Conservation (phyloP, 1,140 invertebrate genomes). For the Hestina assimilis region DNA sequence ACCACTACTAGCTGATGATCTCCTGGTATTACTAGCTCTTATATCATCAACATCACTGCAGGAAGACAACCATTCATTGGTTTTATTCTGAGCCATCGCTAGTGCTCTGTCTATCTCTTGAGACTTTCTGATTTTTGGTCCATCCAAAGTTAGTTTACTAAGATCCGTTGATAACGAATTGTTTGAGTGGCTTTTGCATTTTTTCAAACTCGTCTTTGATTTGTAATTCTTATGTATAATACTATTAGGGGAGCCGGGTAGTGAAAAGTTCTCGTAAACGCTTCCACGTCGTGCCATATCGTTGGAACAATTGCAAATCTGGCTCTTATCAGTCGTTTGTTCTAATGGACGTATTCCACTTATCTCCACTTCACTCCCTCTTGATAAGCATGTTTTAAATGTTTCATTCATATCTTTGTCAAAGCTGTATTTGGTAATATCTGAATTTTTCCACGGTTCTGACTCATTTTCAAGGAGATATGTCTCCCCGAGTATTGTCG, state of each 20-base stretch:
- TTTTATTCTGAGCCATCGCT: slow-evolving; percentile 59
- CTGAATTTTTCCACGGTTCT: slow-evolving; percentile 33
- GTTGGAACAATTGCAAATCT: slow-evolving; percentile 9
- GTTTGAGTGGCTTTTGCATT: slow-evolving; percentile 21
- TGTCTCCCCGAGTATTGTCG: slow-evolving; percentile 59
- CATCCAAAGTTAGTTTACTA: slow-evolving; percentile 29
- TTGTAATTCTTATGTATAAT: slow-evolving; percentile 68
- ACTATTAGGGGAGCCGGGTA: slow-evolving; percentile 60
- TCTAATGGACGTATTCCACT: slow-evolving; percentile 62
- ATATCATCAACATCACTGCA: slow-evolving; percentile 40
- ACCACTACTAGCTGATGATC: slow-evolving; percentile 67
- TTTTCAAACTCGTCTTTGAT: slow-evolving; percentile 56
- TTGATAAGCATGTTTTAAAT: slow-evolving; percentile 55
- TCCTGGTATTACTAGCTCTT: slow-evolving; percentile 52
- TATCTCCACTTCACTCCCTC: slow-evolving; percentile 51
- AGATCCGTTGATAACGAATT: slow-evolving; percentile 25
- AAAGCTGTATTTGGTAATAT: slow-evolving; percentile 35
- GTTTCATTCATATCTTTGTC: slow-evolving; percentile 31
- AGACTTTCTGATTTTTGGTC: slow-evolving; percentile 40
- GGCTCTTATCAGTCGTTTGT: slow-evolving; percentile 44
- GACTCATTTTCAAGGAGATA: slow-evolving; percentile 52
- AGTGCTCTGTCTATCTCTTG: slow-evolving; percentile 53
- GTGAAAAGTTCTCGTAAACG: slow-evolving; percentile 64
- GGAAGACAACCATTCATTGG: slow-evolving; percentile 60
- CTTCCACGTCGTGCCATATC: slow-evolving; percentile 44